Base-by-base conservation (phyloP, 2,888 invertebrate species). In the Amphimallon solstitiale region DNA sequence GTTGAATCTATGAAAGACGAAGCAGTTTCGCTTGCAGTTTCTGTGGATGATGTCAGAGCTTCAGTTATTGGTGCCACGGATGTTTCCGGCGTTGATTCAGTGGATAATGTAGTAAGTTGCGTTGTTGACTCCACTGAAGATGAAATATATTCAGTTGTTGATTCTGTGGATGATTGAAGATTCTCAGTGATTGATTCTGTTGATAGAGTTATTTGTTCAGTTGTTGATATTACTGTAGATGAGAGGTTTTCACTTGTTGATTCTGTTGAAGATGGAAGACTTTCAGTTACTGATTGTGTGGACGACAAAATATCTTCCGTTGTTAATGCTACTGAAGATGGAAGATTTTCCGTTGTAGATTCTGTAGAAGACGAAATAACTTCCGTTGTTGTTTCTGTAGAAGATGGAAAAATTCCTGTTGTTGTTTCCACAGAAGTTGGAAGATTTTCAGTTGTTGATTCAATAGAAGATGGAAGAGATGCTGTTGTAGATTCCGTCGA, bases 401-500 rank as follows among this genome's bases (percentile, higher is more conserved):
- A 21, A 35, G 54, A 37, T 34, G 63, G 12, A 19, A 23, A 46
- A 45, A 37, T 6, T 19, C 65, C 63, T 2, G 66, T 62, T 56
- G 63, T 69, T 35, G 35, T 43, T 35, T 51, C 35, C 9, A 54
- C n/a, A 48, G 37, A 51, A 19, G 45, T 14, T 37, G n/a, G n/a
- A n/a, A n/a, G n/a, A n/a, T n/a, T n/a, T n/a, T 37, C 65, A 59
- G 15, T 68, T 69, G 14, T 68, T 66, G 35, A n/a, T 51, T 29
- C 51, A n/a, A 63, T 64, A 63, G 51, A 49, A 17, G 71, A 62
- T 17, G 69, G 66, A 45, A 54, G 62, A 52, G 72, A 65, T 15
- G 70, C 68, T 67, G 73, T 71, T 29, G 72, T 73, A 29, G 73
- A 68, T 59, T 70, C 69, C 19, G n/a, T n/a, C n/a, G n/a, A n/a